Evolutionary conservation across 2,797 vertebrate genomes (phyloP), one percentile per base, ranked within the genome.

Genomic region (Falco naumanni): DNA sequence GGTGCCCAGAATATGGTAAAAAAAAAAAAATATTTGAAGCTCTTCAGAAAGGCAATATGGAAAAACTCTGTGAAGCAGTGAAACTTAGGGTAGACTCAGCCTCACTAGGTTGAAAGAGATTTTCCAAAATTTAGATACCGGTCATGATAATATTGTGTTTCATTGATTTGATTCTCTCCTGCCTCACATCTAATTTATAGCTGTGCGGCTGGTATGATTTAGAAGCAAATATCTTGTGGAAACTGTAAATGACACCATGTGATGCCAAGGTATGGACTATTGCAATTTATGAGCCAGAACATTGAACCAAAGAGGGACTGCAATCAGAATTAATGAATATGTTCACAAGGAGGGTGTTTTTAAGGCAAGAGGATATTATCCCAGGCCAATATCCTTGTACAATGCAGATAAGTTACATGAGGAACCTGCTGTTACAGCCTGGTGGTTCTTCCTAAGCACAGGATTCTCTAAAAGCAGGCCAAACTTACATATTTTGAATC

Each of bases 171-270:
- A 43, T 82, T 82, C 54, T 88, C 72, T 92, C 24, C 34, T 86
- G 39, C 43, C 47, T 93, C 77, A 41, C 54, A 24, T 43, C 47
- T 86, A 69, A 90, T 89, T 93, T 90, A 79, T 69, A 82, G 47
- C 29, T 65, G 61, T 92, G 47, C 74, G 95, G 37, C 33, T 84
- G 63, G 15, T 72, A 41, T 95, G 70, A 89, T 87, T 95, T 90
- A 92, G 83, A 89, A 82, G 50, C 83, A 95, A 75, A 95, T 89
- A 81, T 53, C 53, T 90, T 86, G 54, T 76, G 91, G 93, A 86
- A 95, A 75, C 7, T 21, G 29, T 71, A 78, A 88, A 76, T 79
- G 47, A 61, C n/a, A 66, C 45, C 50, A 57, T 84, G 71, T 47
- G 61, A 24, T 84, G 74, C 50, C 70, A 76, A 56, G 70, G 56